phyloP scores from a whole-genome alignment of 2,797 vertebrate species.

The Eurystomus glaucurus region DNA sequence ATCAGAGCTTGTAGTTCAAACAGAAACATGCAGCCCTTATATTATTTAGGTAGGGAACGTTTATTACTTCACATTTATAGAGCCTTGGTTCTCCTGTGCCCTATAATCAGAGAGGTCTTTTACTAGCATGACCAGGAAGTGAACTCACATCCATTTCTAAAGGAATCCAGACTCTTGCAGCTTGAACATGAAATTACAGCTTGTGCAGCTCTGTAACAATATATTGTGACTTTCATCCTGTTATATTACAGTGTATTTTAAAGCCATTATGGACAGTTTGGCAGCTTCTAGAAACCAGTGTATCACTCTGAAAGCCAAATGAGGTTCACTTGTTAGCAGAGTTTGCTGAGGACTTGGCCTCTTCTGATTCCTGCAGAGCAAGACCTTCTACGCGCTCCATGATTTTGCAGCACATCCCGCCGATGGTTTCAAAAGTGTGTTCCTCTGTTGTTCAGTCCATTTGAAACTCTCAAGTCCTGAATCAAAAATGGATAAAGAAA shows the following conservation, averaged over 20 bases:
- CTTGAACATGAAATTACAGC: neutral
- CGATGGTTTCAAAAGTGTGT: neutral
- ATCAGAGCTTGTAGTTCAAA: neutral
- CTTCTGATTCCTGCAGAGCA: neutral
- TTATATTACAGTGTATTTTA: neutral
- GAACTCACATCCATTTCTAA: conserved; percentile 10
- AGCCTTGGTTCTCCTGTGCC: conserved; percentile 11
- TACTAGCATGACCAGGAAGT: neutral
- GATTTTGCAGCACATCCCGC: neutral
- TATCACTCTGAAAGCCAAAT: neutral
- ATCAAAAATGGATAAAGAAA: neutral
- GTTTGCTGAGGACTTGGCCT: neutral
- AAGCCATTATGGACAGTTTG: neutral
- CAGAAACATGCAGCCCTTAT: neutral
- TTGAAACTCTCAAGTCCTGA: neutral
- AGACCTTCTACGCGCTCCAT: rapidly evolving
- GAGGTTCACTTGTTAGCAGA: neutral
- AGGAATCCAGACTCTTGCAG: neutral
- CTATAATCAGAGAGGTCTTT: conserved; percentile 1
- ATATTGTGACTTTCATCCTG: neutral
- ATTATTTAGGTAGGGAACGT: neutral
- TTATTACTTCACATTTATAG: neutral
- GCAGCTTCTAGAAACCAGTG: neutral
- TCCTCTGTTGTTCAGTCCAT: neutral
- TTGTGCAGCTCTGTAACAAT: neutral